Evolutionary conservation across 2,888 invertebrate genomes (phyloP).

Genomic region (Leptothorax acervorum): DNA sequence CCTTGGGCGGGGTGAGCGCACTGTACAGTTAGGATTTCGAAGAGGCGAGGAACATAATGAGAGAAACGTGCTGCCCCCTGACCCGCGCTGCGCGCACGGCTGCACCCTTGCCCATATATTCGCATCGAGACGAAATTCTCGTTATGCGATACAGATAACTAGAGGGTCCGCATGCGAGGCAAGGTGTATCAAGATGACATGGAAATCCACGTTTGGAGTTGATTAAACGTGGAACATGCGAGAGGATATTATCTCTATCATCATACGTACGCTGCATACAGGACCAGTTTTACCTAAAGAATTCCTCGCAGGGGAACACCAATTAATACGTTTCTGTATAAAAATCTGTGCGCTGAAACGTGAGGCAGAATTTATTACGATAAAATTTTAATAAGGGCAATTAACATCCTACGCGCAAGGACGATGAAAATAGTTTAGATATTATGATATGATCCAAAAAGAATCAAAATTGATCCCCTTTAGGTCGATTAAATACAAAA

Average conservation of each 20-base stretch:
- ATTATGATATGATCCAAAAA: constrained; percentile 42
- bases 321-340: constrained; percentile 23
- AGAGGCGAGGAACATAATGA: constrained; percentile 80
- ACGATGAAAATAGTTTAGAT: constrained; percentile 23
- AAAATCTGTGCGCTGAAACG: constrained; percentile 30
- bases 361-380: constrained; percentile 31
- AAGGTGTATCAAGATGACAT: constrained; percentile 41
- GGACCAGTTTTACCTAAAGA: constrained; percentile 56
- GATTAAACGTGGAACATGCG: constrained; percentile 58
- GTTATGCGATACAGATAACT: constrained; percentile 52
- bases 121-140: constrained; percentile 61
- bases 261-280: not conserved
- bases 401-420: constrained; percentile 7
- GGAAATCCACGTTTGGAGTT: constrained; percentile 33
- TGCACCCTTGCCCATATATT: constrained; percentile 54
- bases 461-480: not conserved
- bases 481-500: constrained; percentile 13
- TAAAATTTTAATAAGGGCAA: constrained; percentile 31
- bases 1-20: constrained; percentile 82
- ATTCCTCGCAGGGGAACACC: not conserved
- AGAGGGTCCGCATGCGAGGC: not conserved
- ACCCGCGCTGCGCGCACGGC: constrained; percentile 72
- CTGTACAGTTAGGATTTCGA: constrained; percentile 82
- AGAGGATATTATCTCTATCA: constrained; percentile 35
- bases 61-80: constrained; percentile 83